phyloP scores from a whole-genome alignment of 2,888 invertebrate species.

The Zelleria hepariella region DNA sequence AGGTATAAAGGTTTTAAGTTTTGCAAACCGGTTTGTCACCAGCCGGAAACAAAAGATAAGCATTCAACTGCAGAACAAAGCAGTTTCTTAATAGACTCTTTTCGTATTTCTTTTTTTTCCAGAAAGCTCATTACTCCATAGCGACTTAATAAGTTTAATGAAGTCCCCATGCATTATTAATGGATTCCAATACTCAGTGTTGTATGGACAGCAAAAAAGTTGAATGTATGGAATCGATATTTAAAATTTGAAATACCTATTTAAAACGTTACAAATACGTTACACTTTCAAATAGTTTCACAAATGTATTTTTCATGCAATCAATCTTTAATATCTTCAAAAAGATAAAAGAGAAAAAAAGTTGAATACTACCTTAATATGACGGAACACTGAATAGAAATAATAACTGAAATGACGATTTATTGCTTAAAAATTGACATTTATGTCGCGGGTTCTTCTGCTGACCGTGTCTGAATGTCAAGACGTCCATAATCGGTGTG shows the following conservation, averaged over 20 bases:
- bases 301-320: not conserved
- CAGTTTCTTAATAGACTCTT: constrained; percentile 11
- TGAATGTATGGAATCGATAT: too few relatives aligned
- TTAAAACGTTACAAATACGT: too few relatives aligned
- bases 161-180: constrained; percentile 25
- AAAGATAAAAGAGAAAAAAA: not conserved
- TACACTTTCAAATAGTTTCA: not conserved
- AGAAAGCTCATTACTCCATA: constrained; percentile 19
- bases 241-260: too few relatives aligned
- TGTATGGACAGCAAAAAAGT: constrained; percentile 1
- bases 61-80: not conserved
- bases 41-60: not conserved
- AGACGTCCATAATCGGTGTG: not conserved
- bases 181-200: constrained; percentile 17
- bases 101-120: constrained; percentile 11
- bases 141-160: constrained; percentile 26
- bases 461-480: not conserved
- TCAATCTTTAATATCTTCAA: not conserved
- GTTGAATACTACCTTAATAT: too few relatives aligned
- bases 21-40: too few relatives aligned
- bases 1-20: too few relatives aligned
- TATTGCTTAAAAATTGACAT: too few relatives aligned
- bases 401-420: too few relatives aligned
- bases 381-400: too few relatives aligned
- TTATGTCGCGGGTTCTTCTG: not conserved